A percentile compares a stretch with the other conserved stretches of the same genome.
Conservation (phyloP, 2,797 vertebrate genomes). For the Xerus rutilus region DNA sequence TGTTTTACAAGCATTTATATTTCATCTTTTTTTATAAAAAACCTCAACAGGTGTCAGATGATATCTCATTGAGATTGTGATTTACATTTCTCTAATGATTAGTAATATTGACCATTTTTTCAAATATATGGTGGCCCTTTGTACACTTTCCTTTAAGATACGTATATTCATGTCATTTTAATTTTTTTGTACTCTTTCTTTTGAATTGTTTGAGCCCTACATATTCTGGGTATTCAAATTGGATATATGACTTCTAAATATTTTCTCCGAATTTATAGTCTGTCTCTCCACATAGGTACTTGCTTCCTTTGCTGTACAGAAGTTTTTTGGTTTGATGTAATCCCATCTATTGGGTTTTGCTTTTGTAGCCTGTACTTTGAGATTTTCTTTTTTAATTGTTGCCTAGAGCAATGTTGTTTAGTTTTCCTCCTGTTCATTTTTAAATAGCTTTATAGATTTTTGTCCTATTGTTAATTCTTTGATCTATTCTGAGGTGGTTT, state of each 20-base stretch:
- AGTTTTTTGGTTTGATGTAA: not conserved
- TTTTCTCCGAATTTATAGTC: not conserved
- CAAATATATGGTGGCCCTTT: not conserved
- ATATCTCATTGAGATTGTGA: not conserved
- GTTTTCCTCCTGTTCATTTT: not conserved
- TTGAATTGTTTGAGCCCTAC: not conserved
- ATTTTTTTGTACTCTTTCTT: not conserved
- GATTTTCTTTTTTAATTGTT: not conserved
- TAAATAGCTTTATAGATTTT: not conserved
- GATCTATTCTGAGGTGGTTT: not conserved
- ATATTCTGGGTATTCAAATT: no score
- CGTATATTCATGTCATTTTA: not conserved
- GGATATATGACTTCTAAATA: not conserved
- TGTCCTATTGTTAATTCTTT: not conserved
- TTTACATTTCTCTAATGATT: no score
- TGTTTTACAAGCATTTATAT: not conserved
- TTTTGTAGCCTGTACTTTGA: no score
- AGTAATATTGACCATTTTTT: not conserved
- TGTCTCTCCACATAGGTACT: not conserved
- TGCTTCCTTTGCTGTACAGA: not conserved
- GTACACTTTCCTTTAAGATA: not conserved
- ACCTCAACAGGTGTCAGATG: not conserved
- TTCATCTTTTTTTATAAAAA: not conserved
- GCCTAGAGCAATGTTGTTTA: not conserved
- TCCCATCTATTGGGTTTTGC: not conserved